Conservation (phyloP, 2,797 vertebrate genomes). For the Falco berigora region DNA sequence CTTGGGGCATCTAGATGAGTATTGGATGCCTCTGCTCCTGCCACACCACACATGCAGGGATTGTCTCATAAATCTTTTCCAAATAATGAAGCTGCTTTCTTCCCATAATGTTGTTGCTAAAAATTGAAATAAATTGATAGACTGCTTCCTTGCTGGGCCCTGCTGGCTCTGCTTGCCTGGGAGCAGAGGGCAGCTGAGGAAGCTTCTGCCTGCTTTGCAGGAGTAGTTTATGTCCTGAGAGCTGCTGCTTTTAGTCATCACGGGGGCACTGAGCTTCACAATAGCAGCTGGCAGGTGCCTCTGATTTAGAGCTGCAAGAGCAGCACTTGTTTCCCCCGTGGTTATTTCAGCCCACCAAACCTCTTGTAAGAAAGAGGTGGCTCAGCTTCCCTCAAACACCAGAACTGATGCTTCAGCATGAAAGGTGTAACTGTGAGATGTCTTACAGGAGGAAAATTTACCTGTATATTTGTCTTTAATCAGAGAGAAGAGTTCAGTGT, state of each 20-base stretch:
- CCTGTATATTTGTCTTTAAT: background rate
- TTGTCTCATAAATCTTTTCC: background rate
- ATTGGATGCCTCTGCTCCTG: background rate
- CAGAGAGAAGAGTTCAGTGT: background rate
- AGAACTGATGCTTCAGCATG: background rate
- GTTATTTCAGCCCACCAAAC: background rate
- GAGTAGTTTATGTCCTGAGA: background rate
- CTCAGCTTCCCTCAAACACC: background rate
- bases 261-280: background rate
- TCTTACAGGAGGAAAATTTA: background rate
- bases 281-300: background rate
- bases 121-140: background rate
- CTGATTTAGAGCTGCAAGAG: background rate
- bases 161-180: background rate
- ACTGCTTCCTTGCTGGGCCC: background rate
- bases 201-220: background rate
- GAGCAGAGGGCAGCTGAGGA: background rate
- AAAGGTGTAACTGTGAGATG: background rate
- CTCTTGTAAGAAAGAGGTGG: background rate
- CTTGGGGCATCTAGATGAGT: background rate
- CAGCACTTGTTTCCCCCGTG: background rate
- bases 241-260: background rate
- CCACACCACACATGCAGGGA: accelerated
- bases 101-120: background rate
- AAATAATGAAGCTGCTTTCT: background rate